Evolutionary conservation across 2,888 invertebrate genomes (phyloP), one percentile per base, ranked within the genome.

Genomic region (Eupithecia inturbata): DNA sequence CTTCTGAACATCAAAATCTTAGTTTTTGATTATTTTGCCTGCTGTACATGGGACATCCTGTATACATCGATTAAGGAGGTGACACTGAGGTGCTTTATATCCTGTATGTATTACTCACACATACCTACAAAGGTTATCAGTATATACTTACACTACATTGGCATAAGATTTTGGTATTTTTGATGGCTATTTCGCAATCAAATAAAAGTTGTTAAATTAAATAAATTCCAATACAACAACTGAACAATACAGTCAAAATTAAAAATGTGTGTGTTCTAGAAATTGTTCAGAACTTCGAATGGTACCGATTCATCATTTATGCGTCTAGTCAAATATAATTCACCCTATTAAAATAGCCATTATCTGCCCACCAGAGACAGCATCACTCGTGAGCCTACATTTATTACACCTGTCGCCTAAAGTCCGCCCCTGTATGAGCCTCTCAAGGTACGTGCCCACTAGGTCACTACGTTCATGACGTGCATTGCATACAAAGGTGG

Each of bases 321-420:
- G 53, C 1, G 6, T 28, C 41, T 12, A 33, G 64, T 33, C 33
- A 31, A 62, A 60, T 19, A 12, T 67, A 70, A 67, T 64, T 53
- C 26, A 53, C 41, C 62, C 67, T 16, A 67, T 75, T 70, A 70
- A 39, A 70, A 69, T 53, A 26, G 19, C 74, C 75, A 72, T 72
- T 72, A 75, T 57, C 69, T 67, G 39, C 33, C 71, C 67, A 71
- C 77, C 1, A 68, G 76, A 60, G 77, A 64, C 49, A 70, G 68
- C 45, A 76, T 75, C 73, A 67, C 67, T 77, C 74, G 76, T 77
- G 62, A 71, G 79, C 71, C 75, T 69, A 76, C 76, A 79, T 80
- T 79, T 68, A 77, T 80, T 79, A 77, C 72, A 72, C 72, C 78
- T 77, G 79, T 70, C 77, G 69, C 74, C 71, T 69, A 53, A 41